Conservation (phyloP, 2,888 invertebrate genomes). For the Alviniconcha strummeri region DNA sequence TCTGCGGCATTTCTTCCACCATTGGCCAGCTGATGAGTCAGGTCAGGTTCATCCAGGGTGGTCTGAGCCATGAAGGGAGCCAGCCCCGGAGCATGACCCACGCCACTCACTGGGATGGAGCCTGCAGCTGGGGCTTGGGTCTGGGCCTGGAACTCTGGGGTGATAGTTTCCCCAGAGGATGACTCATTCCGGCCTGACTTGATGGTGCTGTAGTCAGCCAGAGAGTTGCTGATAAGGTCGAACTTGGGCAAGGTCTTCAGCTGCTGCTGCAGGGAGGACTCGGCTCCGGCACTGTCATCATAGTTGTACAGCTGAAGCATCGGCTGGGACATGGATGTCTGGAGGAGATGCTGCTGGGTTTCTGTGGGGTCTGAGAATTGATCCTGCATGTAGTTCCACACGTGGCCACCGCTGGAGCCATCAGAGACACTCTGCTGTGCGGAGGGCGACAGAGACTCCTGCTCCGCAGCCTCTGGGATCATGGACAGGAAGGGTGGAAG, state of each 20-base stretch:
- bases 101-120: too few relatives aligned
- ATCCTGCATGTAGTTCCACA: constrained; percentile 24
- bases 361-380: not conserved
- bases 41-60: not conserved
- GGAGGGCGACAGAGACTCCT: not conserved
- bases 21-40: not conserved
- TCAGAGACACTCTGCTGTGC: not conserved
- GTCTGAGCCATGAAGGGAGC: too few relatives aligned
- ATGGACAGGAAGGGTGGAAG: constrained; percentile 2
- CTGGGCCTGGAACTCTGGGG: too few relatives aligned
- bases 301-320: constrained; percentile 3
- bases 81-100: too few relatives aligned
- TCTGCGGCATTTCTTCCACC: not conserved
- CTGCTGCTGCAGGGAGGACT: not conserved
- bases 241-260: not conserved
- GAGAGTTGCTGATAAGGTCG: not conserved
- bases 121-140: too few relatives aligned
- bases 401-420: not conserved
- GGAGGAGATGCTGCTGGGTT: not conserved
- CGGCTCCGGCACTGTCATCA: not conserved
- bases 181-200: not conserved
- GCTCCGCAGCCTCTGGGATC: constrained; percentile 24
- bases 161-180: not conserved
- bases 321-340: not conserved
- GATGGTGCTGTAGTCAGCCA: constrained; percentile 10